Evolutionary conservation across 2,888 invertebrate species (phyloP).

Genomic region (Cantharis rustica): DNA sequence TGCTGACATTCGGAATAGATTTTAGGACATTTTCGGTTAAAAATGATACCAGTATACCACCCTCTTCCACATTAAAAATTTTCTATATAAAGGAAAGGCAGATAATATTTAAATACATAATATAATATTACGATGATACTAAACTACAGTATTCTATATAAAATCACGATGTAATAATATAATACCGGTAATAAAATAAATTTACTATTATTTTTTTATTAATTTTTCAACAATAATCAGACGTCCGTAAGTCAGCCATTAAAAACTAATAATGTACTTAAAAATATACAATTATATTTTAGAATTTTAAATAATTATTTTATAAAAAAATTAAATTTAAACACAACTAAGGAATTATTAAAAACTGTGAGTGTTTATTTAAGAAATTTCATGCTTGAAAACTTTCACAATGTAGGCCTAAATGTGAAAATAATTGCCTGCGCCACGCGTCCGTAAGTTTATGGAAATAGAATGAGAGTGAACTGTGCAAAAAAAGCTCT

Average conservation of each 20-base stretch:
- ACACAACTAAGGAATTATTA: neutral
- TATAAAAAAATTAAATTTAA: neutral
- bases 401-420: constrained; percentile 10
- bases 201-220: no score
- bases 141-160: no score
- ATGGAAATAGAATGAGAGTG: constrained; percentile 19
- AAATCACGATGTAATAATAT: no score
- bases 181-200: no score
- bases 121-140: no score
- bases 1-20: no score
- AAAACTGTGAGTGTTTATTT: constrained; percentile 5
- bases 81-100: no score
- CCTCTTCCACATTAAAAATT: no score
- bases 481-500: constrained; percentile 16
- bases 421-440: constrained; percentile 27
- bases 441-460: constrained; percentile 15
- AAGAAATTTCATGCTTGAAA: constrained; percentile 8
- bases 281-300: neutral
- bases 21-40: no score
- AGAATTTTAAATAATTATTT: neutral
- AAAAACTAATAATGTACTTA: neutral
- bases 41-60: no score
- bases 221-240: neutral
- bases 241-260: neutral
- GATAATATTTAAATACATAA: no score